A percentile compares a stretch with the other conserved stretches of the same genome.
Conservation (phyloP, 2,113 vertebrate species). For the Pomatorhinus ruficollis region DNA sequence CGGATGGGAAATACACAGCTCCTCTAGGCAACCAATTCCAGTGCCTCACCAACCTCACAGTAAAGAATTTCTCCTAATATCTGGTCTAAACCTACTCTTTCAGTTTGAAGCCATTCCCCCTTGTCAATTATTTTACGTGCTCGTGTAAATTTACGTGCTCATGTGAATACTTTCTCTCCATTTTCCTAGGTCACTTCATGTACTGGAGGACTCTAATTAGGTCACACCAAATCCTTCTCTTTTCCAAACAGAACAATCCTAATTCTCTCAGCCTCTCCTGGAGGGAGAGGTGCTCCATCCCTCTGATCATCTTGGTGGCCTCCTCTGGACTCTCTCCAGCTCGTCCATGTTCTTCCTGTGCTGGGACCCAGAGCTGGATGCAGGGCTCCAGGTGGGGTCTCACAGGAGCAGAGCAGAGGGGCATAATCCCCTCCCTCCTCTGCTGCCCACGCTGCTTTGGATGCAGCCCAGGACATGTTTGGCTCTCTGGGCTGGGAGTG, state of each 20-base stretch:
- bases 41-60: neutral
- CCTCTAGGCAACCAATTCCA: neutral
- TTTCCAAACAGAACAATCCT: neutral
- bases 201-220: neutral
- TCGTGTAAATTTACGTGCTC: neutral
- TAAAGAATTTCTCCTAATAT: neutral
- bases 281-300: neutral
- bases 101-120: neutral
- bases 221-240: neutral
- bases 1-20: neutral
- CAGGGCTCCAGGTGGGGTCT: neutral
- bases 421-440: neutral
- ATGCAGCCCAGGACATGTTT: neutral
- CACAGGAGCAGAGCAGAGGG: neutral
- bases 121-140: neutral
- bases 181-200: neutral
- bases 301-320: no score
- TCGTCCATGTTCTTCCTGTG: neutral
- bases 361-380: neutral
- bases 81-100: neutral
- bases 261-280: neutral
- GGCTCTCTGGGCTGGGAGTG: neutral
- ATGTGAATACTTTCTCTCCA: neutral
- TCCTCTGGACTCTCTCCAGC: neutral
- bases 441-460: neutral